These are phyloP conservation scores for Argyrosomus regius DNA, from an alignment of 2,797 vertebrate species.

Conservation along the genomic window DNA sequence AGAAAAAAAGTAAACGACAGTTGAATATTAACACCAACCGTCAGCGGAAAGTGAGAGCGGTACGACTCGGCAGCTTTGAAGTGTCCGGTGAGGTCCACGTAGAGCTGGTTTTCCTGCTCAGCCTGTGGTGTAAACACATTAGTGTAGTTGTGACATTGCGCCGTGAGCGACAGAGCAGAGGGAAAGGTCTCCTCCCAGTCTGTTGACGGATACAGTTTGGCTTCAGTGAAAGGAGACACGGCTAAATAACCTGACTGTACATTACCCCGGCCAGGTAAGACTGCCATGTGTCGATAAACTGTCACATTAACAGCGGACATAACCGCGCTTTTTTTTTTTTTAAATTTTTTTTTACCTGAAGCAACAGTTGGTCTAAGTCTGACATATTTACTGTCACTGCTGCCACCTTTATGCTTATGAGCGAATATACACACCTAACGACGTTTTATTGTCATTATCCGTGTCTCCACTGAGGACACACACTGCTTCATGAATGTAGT, in stretches of 20 bases:
- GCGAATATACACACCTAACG: no score
- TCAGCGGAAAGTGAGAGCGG: slow-evolving; percentile 47
- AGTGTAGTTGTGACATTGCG: slow-evolving; percentile 66
- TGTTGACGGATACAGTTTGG: slow-evolving; percentile 77
- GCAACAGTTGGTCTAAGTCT: slow-evolving; percentile 66
- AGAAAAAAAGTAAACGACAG: slow-evolving; percentile 45
- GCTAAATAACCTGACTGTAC: slow-evolving; percentile 47
- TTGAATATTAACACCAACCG: slow-evolving; percentile 27
- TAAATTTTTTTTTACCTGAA: background rate
- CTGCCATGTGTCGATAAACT: slow-evolving; percentile 22
- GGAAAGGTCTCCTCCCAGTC: slow-evolving; percentile 78
- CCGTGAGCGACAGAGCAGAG: slow-evolving; percentile 61
- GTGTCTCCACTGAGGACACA: background rate
- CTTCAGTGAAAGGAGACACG: slow-evolving; percentile 62
- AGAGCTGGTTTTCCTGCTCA: slow-evolving; percentile 20
- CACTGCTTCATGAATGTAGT: background rate
- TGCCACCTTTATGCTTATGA: slow-evolving; percentile 28
- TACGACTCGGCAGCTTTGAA: slow-evolving; percentile 27
- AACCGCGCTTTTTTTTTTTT: slow-evolving; percentile 11
- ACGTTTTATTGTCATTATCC: background rate
- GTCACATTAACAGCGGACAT: background rate
- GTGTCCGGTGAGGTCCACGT: slow-evolving; percentile 28
- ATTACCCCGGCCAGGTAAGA: slow-evolving; percentile 76
- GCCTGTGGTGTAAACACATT: slow-evolving; percentile 57
- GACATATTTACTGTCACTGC: slow-evolving; percentile 30